phyloP scores from a whole-genome alignment of 2,113 vertebrate species.

The Morphnarchus princeps region DNA sequence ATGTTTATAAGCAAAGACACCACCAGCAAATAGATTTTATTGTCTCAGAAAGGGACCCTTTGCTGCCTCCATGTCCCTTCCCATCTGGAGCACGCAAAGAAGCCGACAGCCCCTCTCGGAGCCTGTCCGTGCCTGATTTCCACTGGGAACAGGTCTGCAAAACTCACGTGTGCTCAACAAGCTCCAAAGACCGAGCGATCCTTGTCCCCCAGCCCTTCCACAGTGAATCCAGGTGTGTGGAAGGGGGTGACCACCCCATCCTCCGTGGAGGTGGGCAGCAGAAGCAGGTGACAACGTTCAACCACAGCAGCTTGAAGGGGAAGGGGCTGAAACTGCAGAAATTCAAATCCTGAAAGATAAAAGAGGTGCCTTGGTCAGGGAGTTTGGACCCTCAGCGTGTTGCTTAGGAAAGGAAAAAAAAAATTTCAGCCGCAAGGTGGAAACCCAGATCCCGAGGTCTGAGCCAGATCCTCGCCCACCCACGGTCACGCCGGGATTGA shows the following conservation, averaged over 20 bases:
- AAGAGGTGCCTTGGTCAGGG: accelerated
- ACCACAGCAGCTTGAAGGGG: accelerated
- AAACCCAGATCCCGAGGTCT: no score
- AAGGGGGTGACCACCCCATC: neutral
- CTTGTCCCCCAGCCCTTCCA: neutral
- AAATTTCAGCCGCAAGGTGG: no score
- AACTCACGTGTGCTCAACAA: neutral
- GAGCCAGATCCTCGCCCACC: neutral
- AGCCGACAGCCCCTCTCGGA: neutral
- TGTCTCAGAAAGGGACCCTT: neutral
- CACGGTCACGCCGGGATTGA: accelerated
- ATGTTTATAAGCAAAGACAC: neutral
- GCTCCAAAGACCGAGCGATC: neutral
- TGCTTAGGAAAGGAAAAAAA: neutral
- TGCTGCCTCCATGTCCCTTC: neutral
- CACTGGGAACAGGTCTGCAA: neutral
- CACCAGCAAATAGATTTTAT: neutral
- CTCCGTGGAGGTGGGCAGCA: accelerated
- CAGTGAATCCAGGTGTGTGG: neutral
- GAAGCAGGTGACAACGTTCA: neutral
- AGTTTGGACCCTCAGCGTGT: neutral
- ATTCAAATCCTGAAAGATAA: neutral
- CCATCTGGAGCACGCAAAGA: neutral
- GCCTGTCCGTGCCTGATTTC: neutral
- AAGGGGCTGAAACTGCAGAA: neutral